Evolutionary conservation across 2,113 vertebrate genomes (phyloP), one percentile per base, ranked within the genome.

Genomic region (Porphyrio hochstetteri): DNA sequence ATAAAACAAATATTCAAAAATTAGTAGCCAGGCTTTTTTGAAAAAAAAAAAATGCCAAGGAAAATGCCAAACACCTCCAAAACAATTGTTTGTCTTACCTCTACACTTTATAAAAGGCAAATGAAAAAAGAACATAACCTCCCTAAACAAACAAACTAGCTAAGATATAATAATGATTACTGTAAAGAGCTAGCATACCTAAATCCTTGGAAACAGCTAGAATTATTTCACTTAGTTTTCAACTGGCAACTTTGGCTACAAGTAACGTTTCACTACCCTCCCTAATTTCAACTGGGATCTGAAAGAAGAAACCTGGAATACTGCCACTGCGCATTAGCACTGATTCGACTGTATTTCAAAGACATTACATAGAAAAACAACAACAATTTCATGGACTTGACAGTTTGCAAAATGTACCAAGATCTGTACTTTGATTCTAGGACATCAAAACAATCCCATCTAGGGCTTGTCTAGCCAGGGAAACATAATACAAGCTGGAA

Each of bases 291-390:
- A 15, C 8, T 0, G 0, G 75, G 79, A 77, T 67, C 36, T 81
- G 76, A 46, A 90, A 88, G 42, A 15, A 20, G 91, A 92, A 95
- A 90, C 27, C 52, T 90, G 90, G 90, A 86, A 72, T 10, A 4
- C 17, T 80, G 78, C 74, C 93, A 81, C 12, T 7, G 48, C 0
- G 1, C 48, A 48, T 92, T 68, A 93, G 56, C 3, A 0, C 75
- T n/a, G 63, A 68, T 92, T 69, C 3, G 3, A 42, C 61, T 55
- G 5, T 13, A 29, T 96, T 86, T 90, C 71, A 71, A 46, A 92
- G 76, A 28, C 20, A 35, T 5, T 16, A 38, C 46, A 67, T 1
- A 81, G 56, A 90, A 88, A 63, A 79, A 38, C 42, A 93, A n/a
- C 52, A 61, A 55, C 36, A 74, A 57, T 31, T 80, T 71, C 48